Evolutionary conservation across 2,888 invertebrate genomes (phyloP), one percentile per base, ranked within the genome.

Genomic region (Archaeoteleia sp.): DNA sequence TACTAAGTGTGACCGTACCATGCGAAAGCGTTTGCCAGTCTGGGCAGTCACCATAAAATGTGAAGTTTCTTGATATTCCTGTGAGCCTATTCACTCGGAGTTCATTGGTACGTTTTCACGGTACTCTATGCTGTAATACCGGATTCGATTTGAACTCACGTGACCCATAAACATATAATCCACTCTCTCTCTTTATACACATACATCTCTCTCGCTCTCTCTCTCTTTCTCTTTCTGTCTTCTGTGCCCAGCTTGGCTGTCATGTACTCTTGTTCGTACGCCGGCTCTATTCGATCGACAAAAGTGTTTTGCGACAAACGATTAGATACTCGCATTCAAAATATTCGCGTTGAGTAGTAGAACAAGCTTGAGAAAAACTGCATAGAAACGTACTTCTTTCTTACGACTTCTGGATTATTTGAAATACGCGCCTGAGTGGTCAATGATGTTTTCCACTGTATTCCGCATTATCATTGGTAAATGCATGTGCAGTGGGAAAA

Each of bases 221-320:
- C 53, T 62, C 46, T 9, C 6, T 12, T 4, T 34, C 30, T n/a
- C 9, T 1, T 23, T 13, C 30, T 23, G 23, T 23, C 23, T 23
- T 4, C 23, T 5, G 7, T 23, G 23, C 8, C 73, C 71, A 63
- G 43, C 72, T 74, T 10, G 7, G 1, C 29, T 17, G 3, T 73
- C 66, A 73, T 83, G 75, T 17, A 76, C 49, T 48, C 81, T 80
- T 67, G 67, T 67, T 78, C 37, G 49, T 75, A 70, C 70, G 78
- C 75, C 78, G 79, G 77, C 81, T 81, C 82, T 81, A 82, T 79
- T 80, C 77, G 81, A 81, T 81, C 82, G 80, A 80, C 81, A 82
- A 82, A 82, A 80, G 80, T 82, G 80, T 81, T 79, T 82, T 78
- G 81, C 78, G 76, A 75, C 76, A 72, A 75, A 78, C 69, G 75